Conservation (phyloP, 1,140 invertebrate species). For the Lordiphosa clarofinis region DNA sequence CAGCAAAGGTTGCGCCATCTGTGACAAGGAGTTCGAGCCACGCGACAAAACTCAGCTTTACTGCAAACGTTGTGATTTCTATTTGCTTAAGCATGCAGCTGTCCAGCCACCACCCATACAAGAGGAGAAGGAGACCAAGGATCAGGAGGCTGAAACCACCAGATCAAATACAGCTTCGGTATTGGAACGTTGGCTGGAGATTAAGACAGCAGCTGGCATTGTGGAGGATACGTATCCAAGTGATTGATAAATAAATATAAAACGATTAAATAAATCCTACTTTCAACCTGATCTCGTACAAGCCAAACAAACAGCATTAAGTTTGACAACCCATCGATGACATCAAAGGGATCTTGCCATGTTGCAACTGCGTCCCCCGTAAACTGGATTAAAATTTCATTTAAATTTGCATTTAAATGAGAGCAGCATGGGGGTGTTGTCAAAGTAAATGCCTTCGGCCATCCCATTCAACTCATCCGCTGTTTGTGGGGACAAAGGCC, state of each 20-base stretch:
- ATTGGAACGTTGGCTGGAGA: conserved; percentile 28
- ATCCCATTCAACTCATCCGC: conserved; percentile 14
- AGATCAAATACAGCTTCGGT: conserved; percentile 2
- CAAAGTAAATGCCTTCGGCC: conserved; percentile 57
- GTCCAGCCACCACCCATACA: conserved; percentile 4
- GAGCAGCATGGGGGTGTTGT: conserved; percentile 32
- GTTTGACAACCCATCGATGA: conserved; percentile 16
- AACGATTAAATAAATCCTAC: too few species aligned
- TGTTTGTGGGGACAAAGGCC: conserved; percentile 45
- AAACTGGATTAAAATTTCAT: conserved; percentile 79
- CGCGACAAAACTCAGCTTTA: conserved; percentile 2
- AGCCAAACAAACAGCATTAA: background rate
- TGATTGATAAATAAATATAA: background rate
- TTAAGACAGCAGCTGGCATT: conserved; percentile 26
- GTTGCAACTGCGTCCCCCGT: conserved; percentile 28
- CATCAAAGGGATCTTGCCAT: conserved; percentile 55
- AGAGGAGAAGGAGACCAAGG: background rate
- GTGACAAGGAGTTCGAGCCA: conserved; percentile 33
- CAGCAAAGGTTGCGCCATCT: conserved; percentile 21
- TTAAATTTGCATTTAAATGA: conserved; percentile 80
- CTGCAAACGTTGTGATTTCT: conserved; percentile 47
- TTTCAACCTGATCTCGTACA: too few species aligned
- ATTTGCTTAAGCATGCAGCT: conserved; percentile 20
- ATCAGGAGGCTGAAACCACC: background rate
- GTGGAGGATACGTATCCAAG: conserved; percentile 5